Base-by-base conservation (phyloP, 2,113 vertebrate species). In the Chlorodrepanis virens region DNA sequence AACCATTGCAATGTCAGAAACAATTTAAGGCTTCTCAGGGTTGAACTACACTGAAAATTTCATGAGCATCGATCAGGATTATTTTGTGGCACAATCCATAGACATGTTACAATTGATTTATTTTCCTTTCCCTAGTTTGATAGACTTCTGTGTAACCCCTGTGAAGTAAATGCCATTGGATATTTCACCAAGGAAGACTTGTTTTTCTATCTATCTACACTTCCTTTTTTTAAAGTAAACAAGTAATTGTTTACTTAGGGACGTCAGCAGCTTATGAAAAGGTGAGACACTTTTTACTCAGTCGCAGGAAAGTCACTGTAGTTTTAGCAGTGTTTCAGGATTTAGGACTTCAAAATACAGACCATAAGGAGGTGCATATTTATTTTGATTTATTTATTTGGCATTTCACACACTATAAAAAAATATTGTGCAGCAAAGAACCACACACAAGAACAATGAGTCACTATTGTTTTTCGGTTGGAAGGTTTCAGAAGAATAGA, bases 1-100 rank as follows among this genome's bases (percentile, higher is more conserved):
- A 90, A 91, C 54, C 67, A 80, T 67, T 35, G 54, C 49, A 63
- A 67, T 67, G 91, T 94, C 94, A 96, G 75, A 83, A 94, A 74
- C n/a, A 89, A 96, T 95, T 92, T 96, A 96, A 47, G 74, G 56
- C 45, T 84, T 42, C 69, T 80, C 45, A 59, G 37, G 24, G 35
- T 70, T 90, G 92, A 90, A 85, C 45, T 86, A 74, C 25, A 90
- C 56, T 93, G 79, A 91, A 96, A 95, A 94, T 93, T 97, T 94
- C 35, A 94, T 93, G 54, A 94, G 67, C 67, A 90, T 95, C 0
- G 75, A 95, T 90, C 67, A 93, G 50, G 56, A 91, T 91, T 95
- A 77, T 91, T 95, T 94, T 87, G 75, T 94, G 91, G 82, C 42
- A 80, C 67, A 84, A 70, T 82, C 67, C 83, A 91, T 54, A 93